phyloP scores from a whole-genome alignment of 2,888 invertebrate genomes.

The Danaus chrysippus region DNA sequence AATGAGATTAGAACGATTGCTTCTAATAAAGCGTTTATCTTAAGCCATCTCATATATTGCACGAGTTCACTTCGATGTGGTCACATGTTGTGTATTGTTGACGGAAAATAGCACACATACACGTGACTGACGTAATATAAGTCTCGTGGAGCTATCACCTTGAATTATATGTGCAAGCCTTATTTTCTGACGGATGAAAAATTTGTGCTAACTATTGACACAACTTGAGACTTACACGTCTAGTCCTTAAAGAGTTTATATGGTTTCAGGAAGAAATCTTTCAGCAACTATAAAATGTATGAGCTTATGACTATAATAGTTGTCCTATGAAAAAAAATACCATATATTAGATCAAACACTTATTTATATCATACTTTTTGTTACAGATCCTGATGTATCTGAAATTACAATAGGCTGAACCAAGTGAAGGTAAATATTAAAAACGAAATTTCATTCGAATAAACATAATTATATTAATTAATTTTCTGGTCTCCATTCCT shows the following conservation, averaged over 20 bases:
- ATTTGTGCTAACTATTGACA: too few species aligned
- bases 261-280: too few species aligned
- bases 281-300: too few species aligned
- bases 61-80: not conserved
- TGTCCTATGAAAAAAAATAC: not conserved
- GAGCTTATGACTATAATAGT: too few species aligned
- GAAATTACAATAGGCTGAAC: constrained; percentile 29
- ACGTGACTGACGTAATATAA: not conserved
- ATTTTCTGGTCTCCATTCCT: not conserved
- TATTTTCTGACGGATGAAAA: not conserved
- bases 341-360: not conserved
- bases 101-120: not conserved
- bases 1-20: too few species aligned
- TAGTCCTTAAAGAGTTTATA: too few species aligned
- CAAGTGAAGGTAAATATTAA: constrained; percentile 38
- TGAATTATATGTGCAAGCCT: not conserved
- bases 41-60: not conserved
- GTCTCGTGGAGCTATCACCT: not conserved
- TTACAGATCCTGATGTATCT: constrained; percentile 42
- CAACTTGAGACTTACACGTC: too few species aligned
- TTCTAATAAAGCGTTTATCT: too few species aligned
- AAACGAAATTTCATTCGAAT: not conserved
- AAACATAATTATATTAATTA: not conserved
- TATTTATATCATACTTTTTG: constrained; percentile 22
- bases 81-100: not conserved